Base-by-base conservation (phyloP, 2,888 invertebrate species). In the Stegana nigrithorax region DNA sequence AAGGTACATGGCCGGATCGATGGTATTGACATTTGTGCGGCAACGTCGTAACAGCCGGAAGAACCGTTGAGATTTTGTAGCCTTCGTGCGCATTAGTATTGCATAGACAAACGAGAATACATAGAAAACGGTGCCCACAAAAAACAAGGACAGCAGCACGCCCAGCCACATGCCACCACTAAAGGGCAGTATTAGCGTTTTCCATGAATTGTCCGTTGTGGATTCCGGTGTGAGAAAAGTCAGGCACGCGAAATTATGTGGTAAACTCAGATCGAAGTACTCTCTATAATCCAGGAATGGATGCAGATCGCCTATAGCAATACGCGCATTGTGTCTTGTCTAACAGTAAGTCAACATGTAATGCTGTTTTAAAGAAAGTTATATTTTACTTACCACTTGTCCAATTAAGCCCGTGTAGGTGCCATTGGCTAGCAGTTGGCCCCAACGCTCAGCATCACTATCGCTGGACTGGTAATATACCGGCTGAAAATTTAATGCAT, bases 191-290 rank as follows among this genome's bases (percentile, higher is more conserved):
- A 94, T 91, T 6, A 95, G 86, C 0, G 94, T 92, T 82, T 91
- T 92, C 94, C 94, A 94, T 1, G 94, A 92, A 74, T 93, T 93
- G 79, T 94, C 93, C 1, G 89, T 90, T 17, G 92, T 86, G 0
- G 93, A 90, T 84, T 94, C 94, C 0, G 94, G 94, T 0, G 94
- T 94, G 17, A 95, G 82, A 78, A 95, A 95, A 0, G 94, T 94
- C 73, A 94, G 87, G 76, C 94, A 95, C 79, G 94, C 92, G 0
- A 92, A 90, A n/a, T 91, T 92, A 67, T 94, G 94, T 0, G 94
- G 93, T 51, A 89, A 87, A 59, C 91, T 92, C 39, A 95, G 84
- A 81, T 95, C 94, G 73, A 92, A 89, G 47, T 91, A 83, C 53
- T 89, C 88, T 51, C 91, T 81, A 72, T 93, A 89, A 73, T 90